These are phyloP conservation scores for Asobara japonica DNA, from an alignment of 1,140 invertebrate species.

Conservation along the genomic window DNA sequence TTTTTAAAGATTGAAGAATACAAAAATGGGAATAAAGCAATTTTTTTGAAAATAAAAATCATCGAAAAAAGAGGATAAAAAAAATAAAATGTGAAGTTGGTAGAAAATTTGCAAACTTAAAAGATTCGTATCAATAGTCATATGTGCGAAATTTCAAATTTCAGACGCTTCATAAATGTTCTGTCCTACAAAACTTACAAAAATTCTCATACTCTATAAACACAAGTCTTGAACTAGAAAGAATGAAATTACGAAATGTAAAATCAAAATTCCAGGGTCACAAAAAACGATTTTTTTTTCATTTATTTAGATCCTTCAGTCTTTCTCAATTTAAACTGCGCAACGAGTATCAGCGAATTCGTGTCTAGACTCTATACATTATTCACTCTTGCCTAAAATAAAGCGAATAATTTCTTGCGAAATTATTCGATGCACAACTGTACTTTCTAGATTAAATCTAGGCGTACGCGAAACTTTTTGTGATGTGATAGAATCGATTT, in stretches of 20 bases:
- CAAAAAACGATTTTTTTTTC: neutral
- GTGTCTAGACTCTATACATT: conserved; percentile 3
- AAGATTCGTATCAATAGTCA: too few relatives aligned
- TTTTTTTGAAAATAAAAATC: too few relatives aligned
- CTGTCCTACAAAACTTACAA: neutral
- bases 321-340: neutral
- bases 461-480: neutral
- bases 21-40: neutral
- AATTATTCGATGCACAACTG: conserved; percentile 4
- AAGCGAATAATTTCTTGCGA: neutral
- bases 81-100: too few relatives aligned
- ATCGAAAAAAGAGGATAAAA: too few relatives aligned
- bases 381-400: neutral
- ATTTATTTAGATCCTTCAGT: neutral
- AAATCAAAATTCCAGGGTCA: neutral
- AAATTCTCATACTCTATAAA: neutral
- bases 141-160: too few relatives aligned
- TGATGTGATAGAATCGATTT: too few relatives aligned
- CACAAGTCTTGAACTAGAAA: neutral
- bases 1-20: too few relatives aligned
- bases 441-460: conserved; percentile 4
- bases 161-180: too few relatives aligned
- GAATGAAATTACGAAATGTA: neutral
- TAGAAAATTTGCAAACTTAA: too few relatives aligned
- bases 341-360: neutral